Conservation (phyloP, 2,888 invertebrate species). For the Palloptera scutellata region DNA sequence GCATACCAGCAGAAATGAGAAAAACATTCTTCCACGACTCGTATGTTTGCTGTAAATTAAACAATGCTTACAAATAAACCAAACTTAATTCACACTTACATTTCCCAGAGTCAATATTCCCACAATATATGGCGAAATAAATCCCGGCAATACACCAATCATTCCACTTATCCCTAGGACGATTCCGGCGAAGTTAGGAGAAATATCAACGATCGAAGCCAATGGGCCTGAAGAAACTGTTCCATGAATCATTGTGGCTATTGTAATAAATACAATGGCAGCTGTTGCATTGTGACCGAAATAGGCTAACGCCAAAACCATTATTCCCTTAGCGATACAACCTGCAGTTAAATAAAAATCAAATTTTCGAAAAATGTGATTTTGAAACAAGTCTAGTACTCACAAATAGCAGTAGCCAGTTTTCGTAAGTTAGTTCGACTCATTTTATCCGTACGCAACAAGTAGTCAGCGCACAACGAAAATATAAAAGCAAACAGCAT, state of each 20-base stretch:
- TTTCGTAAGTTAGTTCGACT: conserved; percentile 72
- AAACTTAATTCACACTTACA: conserved; percentile 64
- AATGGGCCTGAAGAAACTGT: conserved; percentile 74
- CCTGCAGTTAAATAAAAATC: conserved; percentile 58
- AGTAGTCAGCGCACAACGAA: conserved; percentile 69
- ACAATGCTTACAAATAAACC: conserved; percentile 6
- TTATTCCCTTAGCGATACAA: conserved; percentile 70
- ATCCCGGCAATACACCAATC: conserved; percentile 69
- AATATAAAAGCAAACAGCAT: conserved; percentile 69
- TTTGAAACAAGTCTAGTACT: conserved; percentile 45
- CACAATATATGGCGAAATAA: conserved; percentile 71
- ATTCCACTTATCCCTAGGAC: conserved; percentile 71
- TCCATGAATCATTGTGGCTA: conserved; percentile 73
- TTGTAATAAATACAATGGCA: conserved; percentile 70
- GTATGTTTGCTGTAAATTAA: conserved; percentile 67
- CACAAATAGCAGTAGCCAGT: conserved; percentile 70
- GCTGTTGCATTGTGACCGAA: conserved; percentile 70
- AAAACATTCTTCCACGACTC: conserved; percentile 72
- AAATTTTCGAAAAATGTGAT: neutral
- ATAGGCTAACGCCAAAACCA: conserved; percentile 70
- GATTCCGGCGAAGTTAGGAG: conserved; percentile 70
- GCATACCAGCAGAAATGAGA: conserved; percentile 66
- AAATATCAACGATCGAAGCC: conserved; percentile 73
- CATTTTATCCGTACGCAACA: conserved; percentile 68
- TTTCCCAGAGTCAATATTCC: conserved; percentile 71